A percentile compares a stretch with the other conserved stretches of the same genome.
Evolutionary conservation across 1,140 invertebrate genomes (phyloP).

Genomic region (Lucilia cuprina): DNA sequence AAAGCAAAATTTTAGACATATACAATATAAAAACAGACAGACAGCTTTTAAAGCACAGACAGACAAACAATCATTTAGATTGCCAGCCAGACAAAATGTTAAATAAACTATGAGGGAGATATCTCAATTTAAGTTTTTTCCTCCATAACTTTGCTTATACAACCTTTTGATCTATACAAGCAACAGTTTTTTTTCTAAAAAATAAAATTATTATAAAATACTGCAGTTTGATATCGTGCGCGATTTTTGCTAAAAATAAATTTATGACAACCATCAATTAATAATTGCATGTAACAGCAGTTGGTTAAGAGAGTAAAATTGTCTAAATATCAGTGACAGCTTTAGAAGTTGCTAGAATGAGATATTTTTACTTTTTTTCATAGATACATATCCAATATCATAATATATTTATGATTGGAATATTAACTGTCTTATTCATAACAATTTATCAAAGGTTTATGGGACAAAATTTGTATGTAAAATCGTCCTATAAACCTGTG

Average conservation of each 20-base stretch:
- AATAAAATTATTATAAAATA: constrained; percentile 14
- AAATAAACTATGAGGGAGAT: constrained; percentile 32
- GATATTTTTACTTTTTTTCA: background rate
- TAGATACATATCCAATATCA: background rate
- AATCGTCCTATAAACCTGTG: no score
- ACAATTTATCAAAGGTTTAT: no score
- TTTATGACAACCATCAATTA: constrained; percentile 40
- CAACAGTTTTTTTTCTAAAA: background rate
- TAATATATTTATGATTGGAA: background rate
- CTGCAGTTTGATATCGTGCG: constrained; percentile 29
- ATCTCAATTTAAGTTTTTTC: constrained; percentile 19
- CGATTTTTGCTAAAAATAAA: constrained; percentile 37
- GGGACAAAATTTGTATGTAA: no score
- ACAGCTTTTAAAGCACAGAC: background rate
- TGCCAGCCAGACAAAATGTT: constrained; percentile 20
- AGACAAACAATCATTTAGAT: background rate
- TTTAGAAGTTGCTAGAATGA: background rate
- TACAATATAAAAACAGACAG: background rate
- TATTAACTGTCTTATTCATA: no score
- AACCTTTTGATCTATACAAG: constrained; percentile 18
- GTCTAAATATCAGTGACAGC: constrained; percentile 1
- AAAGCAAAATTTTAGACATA: background rate
- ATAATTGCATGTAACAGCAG: constrained; percentile 36
- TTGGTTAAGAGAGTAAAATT: background rate
- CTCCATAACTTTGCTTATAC: background rate